A percentile compares a stretch with the other conserved stretches of the same genome.
phyloP scores from a whole-genome alignment of 2,888 invertebrate genomes.

The Pteria penguin region DNA sequence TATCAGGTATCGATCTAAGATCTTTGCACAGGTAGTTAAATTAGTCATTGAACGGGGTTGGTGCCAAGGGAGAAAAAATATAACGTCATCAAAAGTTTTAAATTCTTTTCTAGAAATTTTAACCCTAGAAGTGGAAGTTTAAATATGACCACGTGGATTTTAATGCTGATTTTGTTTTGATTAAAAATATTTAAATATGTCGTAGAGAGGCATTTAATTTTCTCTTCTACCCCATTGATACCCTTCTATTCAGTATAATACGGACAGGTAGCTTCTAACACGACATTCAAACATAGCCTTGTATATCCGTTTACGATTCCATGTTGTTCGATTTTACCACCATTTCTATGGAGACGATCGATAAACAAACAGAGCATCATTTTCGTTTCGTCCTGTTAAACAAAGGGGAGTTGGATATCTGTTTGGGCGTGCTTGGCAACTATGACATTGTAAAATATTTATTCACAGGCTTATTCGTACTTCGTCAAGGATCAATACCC shows the following conservation, averaged over 20 bases:
- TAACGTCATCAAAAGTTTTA: background rate
- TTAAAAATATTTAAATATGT: background rate
- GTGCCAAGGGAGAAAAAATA: background rate
- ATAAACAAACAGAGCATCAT: slow-evolving; percentile 40
- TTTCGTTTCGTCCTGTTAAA: slow-evolving; percentile 29
- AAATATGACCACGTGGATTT: too few relatives aligned
- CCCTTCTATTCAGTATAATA: background rate
- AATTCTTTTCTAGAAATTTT: too few relatives aligned
- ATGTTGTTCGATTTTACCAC: slow-evolving; percentile 29
- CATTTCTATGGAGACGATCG: slow-evolving; percentile 32
- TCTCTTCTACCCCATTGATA: background rate
- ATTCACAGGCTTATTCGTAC: slow-evolving; percentile 9
- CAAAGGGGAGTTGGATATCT: slow-evolving; percentile 25
- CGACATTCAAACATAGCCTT: background rate
- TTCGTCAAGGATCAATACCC: slow-evolving; percentile 22
- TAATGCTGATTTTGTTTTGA: background rate
- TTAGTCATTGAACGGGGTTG: background rate
- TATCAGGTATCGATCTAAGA: slow-evolving; percentile 29
- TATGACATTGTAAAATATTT: slow-evolving; percentile 20
- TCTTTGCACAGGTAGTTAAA: slow-evolving; percentile 20
- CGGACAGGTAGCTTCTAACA: slow-evolving; percentile 1
- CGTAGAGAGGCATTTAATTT: background rate
- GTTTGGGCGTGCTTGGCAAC: slow-evolving; percentile 62
- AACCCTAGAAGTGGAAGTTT: too few relatives aligned
- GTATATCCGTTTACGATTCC: background rate